Evolutionary conservation across 2,888 invertebrate genomes (phyloP).

Genomic region (Orchestes rusci): DNA sequence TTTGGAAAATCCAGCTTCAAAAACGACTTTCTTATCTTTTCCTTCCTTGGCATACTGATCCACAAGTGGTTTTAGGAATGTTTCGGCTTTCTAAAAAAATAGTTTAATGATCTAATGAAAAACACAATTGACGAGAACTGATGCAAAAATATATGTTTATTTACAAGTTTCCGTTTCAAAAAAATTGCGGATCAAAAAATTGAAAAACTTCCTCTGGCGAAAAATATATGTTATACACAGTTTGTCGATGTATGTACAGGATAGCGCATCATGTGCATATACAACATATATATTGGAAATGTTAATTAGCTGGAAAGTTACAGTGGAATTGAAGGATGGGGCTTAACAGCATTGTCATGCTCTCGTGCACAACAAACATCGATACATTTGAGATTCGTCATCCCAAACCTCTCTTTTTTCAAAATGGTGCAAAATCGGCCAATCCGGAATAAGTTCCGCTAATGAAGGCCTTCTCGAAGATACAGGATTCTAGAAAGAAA

Average conservation of each 20-base stretch:
- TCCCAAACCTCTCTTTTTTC: slow-evolving; percentile 78
- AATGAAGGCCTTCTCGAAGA: slow-evolving; percentile 76
- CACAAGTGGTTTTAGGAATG: slow-evolving; percentile 88
- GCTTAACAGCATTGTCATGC: slow-evolving; percentile 19
- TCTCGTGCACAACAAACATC: slow-evolving; percentile 33
- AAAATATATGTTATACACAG: too few species aligned
- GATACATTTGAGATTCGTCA: slow-evolving; percentile 32
- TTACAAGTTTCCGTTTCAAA: too few species aligned
- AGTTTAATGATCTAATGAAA: background rate
- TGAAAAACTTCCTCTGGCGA: too few species aligned
- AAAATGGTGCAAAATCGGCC: slow-evolving; percentile 84
- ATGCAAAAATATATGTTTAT: too few species aligned
- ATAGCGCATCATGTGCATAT: slow-evolving; percentile 13
- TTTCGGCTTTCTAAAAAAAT: slow-evolving; percentile 74
- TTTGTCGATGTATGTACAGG: background rate
- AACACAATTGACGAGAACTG: background rate
- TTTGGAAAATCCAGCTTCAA: slow-evolving; percentile 93
- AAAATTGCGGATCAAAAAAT: too few species aligned
- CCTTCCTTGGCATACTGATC: slow-evolving; percentile 93
- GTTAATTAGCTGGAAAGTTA: slow-evolving; percentile 16
- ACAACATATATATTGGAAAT: slow-evolving; percentile 21
- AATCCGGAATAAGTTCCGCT: slow-evolving; percentile 94
- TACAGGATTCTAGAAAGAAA: slow-evolving; percentile 45
- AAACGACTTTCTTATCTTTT: slow-evolving; percentile 89
- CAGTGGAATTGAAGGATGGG: slow-evolving; percentile 9